Base-by-base conservation (phyloP, 2,797 vertebrate genomes). In the Poecile montanus region DNA sequence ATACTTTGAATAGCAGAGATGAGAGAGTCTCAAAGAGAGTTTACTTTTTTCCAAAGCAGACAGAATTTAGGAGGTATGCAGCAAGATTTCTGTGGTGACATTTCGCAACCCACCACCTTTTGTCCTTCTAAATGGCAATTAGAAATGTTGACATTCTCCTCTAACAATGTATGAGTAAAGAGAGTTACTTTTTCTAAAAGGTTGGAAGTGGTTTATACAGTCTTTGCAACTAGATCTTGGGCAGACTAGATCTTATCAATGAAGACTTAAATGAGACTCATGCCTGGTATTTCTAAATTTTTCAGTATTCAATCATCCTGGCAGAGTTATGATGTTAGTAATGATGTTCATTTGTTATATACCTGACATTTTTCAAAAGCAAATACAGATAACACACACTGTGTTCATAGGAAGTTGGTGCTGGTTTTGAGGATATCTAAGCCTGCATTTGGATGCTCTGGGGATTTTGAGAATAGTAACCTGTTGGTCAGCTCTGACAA, bases 281-380 rank as follows among this genome's bases (percentile, higher is more conserved):
- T 77, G n/a, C 19, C 44, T 34, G 40, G 8, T 83, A 50, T 68
- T 95, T 87, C 54, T 89, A 65, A 61, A 76, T 95, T 92, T 91
- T 86, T 93, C 42, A 85, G 38, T 54, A 50, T 62, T 94, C 50
- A 76, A 7, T 94, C 73, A 91, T 81, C 16, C n/a, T 81, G 61
- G 68, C 34, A 84, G 48, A 70, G 10, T 81, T 90, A 63, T 58
- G 36, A 77, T 65, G 30, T n/a, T 91, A 79, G 44, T 93, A 94
- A 94, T 94, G 26, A 72, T 93, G 34, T 53, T 93, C 9, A 62
- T 92, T 91, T 89, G 42, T 87, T 85, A 67, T 62, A 53, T 44
- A 36, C 19, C 50, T 53, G 79, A 25, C 25, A 88, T n/a, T 92
- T 68, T 89, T 89, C 74, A 53, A 60, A 82, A 92, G 40, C 19